A percentile compares a stretch with the other conserved stretches of the same genome.
Conservation (phyloP, 2,888 invertebrate genomes). For the Oconnorella tubifera region DNA sequence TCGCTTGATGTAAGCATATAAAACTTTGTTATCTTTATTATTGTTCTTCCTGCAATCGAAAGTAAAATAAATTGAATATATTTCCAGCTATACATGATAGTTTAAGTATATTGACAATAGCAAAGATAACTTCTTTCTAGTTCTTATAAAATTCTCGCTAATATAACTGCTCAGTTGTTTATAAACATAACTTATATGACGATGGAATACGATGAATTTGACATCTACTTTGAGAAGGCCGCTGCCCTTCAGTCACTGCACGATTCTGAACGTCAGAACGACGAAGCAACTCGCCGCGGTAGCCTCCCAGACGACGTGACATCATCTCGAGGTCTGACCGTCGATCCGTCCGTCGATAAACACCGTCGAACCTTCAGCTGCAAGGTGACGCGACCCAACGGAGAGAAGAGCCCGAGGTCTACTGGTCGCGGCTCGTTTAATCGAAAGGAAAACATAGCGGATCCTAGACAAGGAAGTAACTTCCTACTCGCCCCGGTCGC, state of each 20-base stretch:
- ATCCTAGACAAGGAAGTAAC: neutral
- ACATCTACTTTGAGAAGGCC: slow-evolving; percentile 21
- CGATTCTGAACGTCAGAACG: neutral
- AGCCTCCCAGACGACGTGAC: slow-evolving; percentile 5
- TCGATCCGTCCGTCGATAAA: neutral
- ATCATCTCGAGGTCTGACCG: neutral
- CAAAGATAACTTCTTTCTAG: no score
- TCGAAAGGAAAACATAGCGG: neutral
- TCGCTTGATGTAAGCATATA: no score
- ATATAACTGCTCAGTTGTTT: neutral
- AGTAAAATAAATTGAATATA: no score
- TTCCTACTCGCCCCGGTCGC: neutral
- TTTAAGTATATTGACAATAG: no score
- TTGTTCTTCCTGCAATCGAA: no score
- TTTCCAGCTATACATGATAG: no score
- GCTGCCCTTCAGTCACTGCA: neutral
- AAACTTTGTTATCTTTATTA: no score
- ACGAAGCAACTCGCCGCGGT: neutral
- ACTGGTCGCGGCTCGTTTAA: neutral
- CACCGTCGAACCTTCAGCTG: slow-evolving; percentile 14
- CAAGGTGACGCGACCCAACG: neutral
- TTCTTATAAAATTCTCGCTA: no score
- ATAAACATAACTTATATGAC: neutral
- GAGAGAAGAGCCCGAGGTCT: neutral
- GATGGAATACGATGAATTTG: slow-evolving; percentile 19